A percentile compares a stretch with the other conserved stretches of the same genome.
Evolutionary conservation across 2,797 vertebrate genomes (phyloP).

Genomic region (Spheniscus humboldti): DNA sequence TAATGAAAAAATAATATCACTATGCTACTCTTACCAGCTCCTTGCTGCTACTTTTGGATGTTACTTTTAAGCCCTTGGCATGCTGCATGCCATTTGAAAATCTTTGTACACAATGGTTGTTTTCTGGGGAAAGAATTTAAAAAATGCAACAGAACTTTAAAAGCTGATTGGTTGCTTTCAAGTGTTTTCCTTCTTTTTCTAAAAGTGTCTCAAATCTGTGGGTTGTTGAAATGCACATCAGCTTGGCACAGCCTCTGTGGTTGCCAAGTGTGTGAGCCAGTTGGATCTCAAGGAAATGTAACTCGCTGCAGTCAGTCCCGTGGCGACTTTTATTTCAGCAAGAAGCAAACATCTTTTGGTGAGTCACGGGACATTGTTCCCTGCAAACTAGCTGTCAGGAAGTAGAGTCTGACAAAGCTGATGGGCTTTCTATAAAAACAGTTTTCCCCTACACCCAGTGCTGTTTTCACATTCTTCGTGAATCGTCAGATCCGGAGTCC

Average conservation of each 20-base stretch:
- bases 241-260: background rate
- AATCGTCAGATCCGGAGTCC: background rate
- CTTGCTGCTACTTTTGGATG: background rate
- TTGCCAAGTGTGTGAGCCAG: background rate
- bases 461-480: background rate
- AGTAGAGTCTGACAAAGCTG: background rate
- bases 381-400: background rate
- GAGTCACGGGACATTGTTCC: constrained; percentile 35
- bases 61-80: background rate
- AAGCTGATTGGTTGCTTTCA: background rate
- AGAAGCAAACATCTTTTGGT: constrained; percentile 29
- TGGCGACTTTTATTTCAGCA: background rate
- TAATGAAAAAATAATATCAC: background rate
- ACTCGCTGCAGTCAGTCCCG: background rate
- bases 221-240: background rate
- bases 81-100: background rate
- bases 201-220: background rate
- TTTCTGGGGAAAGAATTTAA: background rate
- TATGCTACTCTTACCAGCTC: background rate
- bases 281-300: constrained; percentile 4
- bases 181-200: background rate
- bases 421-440: background rate
- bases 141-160: constrained; percentile 5
- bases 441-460: background rate
- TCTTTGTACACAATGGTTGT: background rate